A percentile compares a stretch with the other conserved stretches of the same genome.
Conservation (phyloP, 1,140 invertebrate genomes). For the Camponotus pennsylvanicus region DNA sequence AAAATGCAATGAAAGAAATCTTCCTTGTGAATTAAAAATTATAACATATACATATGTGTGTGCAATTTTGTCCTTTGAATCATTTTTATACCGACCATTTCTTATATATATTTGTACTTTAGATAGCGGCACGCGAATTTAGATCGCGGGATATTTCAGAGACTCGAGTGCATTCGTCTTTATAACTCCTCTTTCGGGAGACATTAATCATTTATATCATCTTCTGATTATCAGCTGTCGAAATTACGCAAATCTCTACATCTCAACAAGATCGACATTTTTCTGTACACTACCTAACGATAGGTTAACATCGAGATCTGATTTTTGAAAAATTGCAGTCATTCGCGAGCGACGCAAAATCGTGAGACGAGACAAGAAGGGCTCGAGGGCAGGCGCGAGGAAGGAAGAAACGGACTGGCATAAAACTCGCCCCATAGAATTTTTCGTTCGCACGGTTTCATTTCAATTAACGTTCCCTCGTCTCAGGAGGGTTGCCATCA, state of each 20-base stretch:
- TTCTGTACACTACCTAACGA: background rate
- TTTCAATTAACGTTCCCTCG: conserved; percentile 80
- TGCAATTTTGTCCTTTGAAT: background rate
- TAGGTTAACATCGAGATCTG: background rate
- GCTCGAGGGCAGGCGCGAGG: background rate
- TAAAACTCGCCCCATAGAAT: conserved; percentile 75
- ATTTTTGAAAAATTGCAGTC: conserved; percentile 40
- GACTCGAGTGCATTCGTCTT: background rate
- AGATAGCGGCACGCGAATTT: background rate
- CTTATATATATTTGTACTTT: background rate
- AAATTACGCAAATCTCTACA: background rate
- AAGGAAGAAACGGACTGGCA: conserved; percentile 29
- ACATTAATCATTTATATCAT: background rate
- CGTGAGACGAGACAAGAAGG: conserved; percentile 25
- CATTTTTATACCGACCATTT: background rate
- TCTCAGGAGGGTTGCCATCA: conserved; percentile 63
- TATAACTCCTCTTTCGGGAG: background rate
- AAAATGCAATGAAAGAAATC: background rate
- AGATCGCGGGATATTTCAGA: background rate
- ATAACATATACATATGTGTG: background rate
- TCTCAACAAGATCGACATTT: background rate
- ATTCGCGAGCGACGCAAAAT: conserved; percentile 14
- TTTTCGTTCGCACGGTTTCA: conserved; percentile 82
- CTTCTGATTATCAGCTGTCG: background rate
- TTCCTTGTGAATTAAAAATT: background rate